phyloP scores from a whole-genome alignment of 35 echinoderm and acorn worm genomes.

The Anneissia japonica region DNA sequence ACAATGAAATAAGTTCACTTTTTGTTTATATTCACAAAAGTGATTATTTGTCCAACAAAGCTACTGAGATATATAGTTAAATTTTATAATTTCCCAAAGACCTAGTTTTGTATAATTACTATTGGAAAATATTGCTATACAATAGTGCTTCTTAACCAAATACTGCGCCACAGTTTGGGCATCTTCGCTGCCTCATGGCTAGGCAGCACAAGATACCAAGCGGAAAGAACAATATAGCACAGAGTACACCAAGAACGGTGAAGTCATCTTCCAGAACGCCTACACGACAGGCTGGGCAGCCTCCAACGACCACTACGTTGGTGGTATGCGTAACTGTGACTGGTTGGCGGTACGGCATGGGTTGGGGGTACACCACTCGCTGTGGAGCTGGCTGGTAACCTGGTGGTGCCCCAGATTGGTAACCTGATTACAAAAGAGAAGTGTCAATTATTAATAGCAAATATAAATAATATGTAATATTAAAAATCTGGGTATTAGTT shows the following conservation, averaged over 20 bases:
- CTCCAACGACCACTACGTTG: slow-evolving; percentile 4
- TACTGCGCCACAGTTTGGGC: slow-evolving; percentile 65
- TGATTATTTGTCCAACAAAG: too few species aligned
- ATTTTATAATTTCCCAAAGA: too few species aligned
- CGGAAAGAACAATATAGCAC: slow-evolving; percentile 1
- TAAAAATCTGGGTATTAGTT: too few species aligned
- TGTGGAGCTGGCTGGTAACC: slow-evolving; percentile 4
- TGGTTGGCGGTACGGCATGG: neutral
- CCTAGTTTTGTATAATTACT: too few species aligned
- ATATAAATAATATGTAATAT: too few species aligned
- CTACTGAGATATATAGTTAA: too few species aligned
- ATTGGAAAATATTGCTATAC: too few species aligned
- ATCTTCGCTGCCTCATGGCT: slow-evolving; percentile 62
- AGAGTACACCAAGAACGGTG: neutral
- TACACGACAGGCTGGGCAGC: slow-evolving; percentile 9
- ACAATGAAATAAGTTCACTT: too few species aligned
- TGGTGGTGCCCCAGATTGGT: slow-evolving; percentile 19
- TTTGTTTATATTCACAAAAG: too few species aligned
- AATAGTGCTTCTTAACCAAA: slow-evolving; percentile 51
- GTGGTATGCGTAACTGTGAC: slow-evolving; percentile 2
- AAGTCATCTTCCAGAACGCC: slow-evolving; percentile 15
- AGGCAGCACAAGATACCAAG: slow-evolving; percentile 55
- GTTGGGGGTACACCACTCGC: neutral
- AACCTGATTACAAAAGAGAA: too few species aligned
- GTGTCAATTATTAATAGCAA: too few species aligned